phyloP scores from a whole-genome alignment of 2,888 invertebrate genomes.

The Panzeria rudis region DNA sequence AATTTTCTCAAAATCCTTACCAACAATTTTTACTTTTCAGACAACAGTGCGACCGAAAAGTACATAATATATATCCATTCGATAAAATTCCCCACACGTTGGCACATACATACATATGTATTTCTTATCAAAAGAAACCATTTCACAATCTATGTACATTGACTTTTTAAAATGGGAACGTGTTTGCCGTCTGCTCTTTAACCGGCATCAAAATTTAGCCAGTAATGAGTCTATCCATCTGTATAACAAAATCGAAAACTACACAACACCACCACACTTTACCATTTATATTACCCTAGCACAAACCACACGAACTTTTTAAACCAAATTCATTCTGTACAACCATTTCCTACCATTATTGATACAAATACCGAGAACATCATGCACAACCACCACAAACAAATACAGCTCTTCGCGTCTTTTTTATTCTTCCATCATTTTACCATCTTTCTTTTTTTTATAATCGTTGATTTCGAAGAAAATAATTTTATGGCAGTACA shows the following conservation, averaged over 20 bases:
- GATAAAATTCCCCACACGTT: no score
- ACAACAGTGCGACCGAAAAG: no score
- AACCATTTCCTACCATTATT: constrained; percentile 32
- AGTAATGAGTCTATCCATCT: background rate
- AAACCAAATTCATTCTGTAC: constrained; percentile 34
- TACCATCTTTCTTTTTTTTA: no score
- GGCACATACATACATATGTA: no score
- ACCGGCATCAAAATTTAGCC: background rate
- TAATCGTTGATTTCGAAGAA: constrained; percentile 54
- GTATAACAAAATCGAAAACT: background rate
- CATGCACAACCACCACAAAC: constrained; percentile 41
- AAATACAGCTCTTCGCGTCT: constrained; percentile 60
- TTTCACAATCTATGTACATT: background rate
- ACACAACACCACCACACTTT: constrained; percentile 27
- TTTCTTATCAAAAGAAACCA: no score
- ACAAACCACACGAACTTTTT: background rate
- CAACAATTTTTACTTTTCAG: no score
- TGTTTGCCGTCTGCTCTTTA: background rate
- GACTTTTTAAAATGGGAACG: background rate
- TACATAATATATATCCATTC: no score
- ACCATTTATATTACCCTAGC: background rate
- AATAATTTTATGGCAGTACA: constrained; percentile 44
- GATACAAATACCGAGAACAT: constrained; percentile 6
- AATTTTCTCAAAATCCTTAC: no score
- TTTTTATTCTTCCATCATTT: constrained; percentile 22